A percentile compares a stretch with the other conserved stretches of the same genome.
Conservation (phyloP, 1,140 invertebrate species). For the Dreissena rostriformis region DNA sequence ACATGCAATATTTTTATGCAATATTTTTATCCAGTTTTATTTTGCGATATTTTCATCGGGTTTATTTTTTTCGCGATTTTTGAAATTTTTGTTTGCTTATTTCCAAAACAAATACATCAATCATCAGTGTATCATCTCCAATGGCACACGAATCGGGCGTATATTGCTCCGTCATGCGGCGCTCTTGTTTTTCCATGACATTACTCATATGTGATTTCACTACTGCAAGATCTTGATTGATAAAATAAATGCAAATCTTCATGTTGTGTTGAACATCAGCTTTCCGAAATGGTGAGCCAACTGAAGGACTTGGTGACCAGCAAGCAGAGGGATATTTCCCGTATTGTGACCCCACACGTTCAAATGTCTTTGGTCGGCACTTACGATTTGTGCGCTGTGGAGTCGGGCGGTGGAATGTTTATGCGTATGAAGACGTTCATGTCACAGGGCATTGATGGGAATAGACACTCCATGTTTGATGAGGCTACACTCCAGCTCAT, state of each 20-base stretch:
- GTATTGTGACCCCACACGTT: slow-evolving; percentile 51
- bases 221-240: neutral
- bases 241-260: neutral
- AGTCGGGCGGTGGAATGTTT: slow-evolving; percentile 51
- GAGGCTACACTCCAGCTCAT: slow-evolving; percentile 39
- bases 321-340: slow-evolving; percentile 55
- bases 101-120: too few species aligned
- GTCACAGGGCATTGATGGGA: slow-evolving; percentile 19
- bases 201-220: neutral
- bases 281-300: slow-evolving; percentile 48
- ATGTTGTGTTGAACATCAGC: slow-evolving; percentile 26
- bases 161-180: neutral
- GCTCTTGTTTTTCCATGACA: neutral
- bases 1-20: too few species aligned
- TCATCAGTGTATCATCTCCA: too few species aligned
- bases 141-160: too few species aligned
- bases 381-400: slow-evolving; percentile 37
- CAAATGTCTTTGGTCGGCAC: slow-evolving; percentile 32
- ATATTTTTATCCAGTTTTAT: too few species aligned
- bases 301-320: slow-evolving; percentile 53
- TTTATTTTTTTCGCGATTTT: too few species aligned
- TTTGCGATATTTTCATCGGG: too few species aligned
- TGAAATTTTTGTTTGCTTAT: too few species aligned
- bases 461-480: slow-evolving; percentile 51
- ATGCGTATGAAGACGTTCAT: slow-evolving; percentile 45